Evolutionary conservation across 1,140 invertebrate species (phyloP).

Genomic region (Chlorops oryzae): DNA sequence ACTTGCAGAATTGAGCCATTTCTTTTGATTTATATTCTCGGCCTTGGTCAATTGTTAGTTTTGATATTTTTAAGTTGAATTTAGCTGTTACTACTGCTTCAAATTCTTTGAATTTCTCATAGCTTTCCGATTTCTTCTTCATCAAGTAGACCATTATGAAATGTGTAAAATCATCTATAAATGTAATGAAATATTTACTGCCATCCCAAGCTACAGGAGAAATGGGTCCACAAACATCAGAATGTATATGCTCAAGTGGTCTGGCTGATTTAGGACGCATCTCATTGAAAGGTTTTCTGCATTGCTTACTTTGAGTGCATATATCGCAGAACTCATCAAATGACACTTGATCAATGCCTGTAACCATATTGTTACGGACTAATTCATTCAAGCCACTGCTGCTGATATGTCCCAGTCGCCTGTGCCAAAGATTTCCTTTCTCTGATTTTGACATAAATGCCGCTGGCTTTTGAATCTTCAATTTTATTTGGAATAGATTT

Average conservation of each 20-base stretch:
- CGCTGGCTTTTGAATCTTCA: too few species aligned
- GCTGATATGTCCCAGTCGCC: too few species aligned
- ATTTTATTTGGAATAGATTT: too few species aligned
- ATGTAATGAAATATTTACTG: slow-evolving; percentile 42
- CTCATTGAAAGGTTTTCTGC: not conserved
- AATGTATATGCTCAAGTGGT: slow-evolving; percentile 32
- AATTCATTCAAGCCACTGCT: too few species aligned
- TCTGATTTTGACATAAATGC: too few species aligned
- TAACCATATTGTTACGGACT: too few species aligned
- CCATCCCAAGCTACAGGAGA: slow-evolving; percentile 26
- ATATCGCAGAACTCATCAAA: too few species aligned
- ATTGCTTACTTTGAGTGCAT: slow-evolving; percentile 3
- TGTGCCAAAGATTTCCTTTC: too few species aligned
- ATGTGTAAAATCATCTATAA: slow-evolving; percentile 45
- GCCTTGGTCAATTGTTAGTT: slow-evolving; percentile 29
- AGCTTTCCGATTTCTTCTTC: slow-evolving; percentile 4
- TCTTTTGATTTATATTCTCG: slow-evolving; percentile 24
- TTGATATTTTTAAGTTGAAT: slow-evolving; percentile 2
- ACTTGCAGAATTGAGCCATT: not conserved
- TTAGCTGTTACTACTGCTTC: too few species aligned
- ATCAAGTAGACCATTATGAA: slow-evolving; percentile 19
- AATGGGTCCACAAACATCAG: slow-evolving; percentile 42
- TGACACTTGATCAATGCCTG: too few species aligned
- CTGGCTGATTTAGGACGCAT: slow-evolving; percentile 5
- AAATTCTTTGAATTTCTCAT: slow-evolving; percentile 1